A percentile compares a stretch with the other conserved stretches of the same genome.
Evolutionary conservation across 1,140 invertebrate species (phyloP).

Genomic region (Magallana gigas): DNA sequence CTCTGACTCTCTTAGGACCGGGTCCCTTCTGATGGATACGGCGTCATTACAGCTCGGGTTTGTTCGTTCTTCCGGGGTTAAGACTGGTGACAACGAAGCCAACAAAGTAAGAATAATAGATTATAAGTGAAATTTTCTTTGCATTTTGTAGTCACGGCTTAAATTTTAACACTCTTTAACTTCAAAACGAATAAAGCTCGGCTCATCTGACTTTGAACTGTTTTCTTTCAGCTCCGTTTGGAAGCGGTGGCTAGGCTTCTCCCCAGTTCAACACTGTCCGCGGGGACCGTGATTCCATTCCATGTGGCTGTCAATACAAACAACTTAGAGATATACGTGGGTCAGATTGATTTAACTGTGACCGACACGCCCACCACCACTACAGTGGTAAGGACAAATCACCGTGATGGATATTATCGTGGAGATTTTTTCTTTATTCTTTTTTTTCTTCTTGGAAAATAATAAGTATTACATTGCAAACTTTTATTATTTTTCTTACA

Average conservation of each 20-base stretch:
- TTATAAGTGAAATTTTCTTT: neutral
- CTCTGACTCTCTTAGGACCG: constrained; percentile 21
- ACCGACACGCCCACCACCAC: constrained; percentile 48
- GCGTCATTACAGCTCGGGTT: constrained; percentile 63
- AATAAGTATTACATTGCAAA: neutral
- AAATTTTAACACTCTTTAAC: no score
- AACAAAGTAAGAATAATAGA: neutral
- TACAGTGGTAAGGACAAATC: neutral
- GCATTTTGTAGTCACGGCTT: no score
- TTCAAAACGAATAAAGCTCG: no score
- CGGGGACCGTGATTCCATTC: constrained; percentile 54
- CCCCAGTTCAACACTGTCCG: constrained; percentile 43
- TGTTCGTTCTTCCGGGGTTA: constrained; percentile 56
- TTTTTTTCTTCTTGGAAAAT: neutral
- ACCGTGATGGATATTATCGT: neutral
- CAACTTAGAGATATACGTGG: constrained; percentile 52
- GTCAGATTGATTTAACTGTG: constrained; percentile 54
- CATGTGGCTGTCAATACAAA: constrained; percentile 62
- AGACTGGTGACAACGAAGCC: constrained; percentile 48
- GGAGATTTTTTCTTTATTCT: neutral
- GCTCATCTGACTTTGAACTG: no score
- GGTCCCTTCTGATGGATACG: constrained; percentile 52
- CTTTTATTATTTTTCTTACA: constrained; percentile 29
- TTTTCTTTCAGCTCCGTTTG: constrained; percentile 60
- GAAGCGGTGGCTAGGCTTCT: constrained; percentile 63